A percentile compares a stretch with the other conserved stretches of the same genome.
Conservation (phyloP, 2,797 vertebrate genomes). For the Gallirallus australis region DNA sequence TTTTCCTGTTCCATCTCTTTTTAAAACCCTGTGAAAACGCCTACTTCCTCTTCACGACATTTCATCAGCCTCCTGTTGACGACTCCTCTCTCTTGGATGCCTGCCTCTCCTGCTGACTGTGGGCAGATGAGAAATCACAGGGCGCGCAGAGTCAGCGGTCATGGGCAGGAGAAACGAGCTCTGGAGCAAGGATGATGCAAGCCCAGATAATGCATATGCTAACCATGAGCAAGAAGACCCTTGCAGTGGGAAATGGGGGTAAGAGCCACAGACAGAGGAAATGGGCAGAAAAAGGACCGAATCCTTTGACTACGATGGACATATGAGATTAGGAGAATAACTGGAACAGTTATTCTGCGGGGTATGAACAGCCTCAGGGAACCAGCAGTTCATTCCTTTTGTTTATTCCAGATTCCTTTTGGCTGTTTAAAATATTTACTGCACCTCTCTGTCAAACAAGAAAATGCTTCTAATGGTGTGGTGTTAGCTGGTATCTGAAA, state of each 20-base stretch:
- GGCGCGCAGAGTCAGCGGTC: not conserved
- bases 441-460: not conserved
- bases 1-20: slow-evolving; percentile 13
- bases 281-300: not conserved
- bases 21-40: slow-evolving; percentile 18
- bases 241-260: accelerated
- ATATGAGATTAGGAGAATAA: not conserved
- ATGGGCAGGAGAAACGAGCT: not conserved
- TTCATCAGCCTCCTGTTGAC: slow-evolving; percentile 24
- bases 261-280: not conserved
- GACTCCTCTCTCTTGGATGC: slow-evolving; percentile 41
- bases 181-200: not conserved
- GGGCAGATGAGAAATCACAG: slow-evolving; percentile 35
- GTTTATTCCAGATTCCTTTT: not conserved
- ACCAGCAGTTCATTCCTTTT: not conserved
- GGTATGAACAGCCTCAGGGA: not conserved
- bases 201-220: not conserved
- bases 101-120: not conserved
- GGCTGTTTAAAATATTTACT: not conserved
- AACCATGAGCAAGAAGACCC: not conserved
- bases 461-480: not conserved
- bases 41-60: slow-evolving; percentile 16
- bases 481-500: not conserved
- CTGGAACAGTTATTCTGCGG: no score
- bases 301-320: not conserved